phyloP scores from a whole-genome alignment of 2,113 vertebrate species.

The Calyptommatus sinebrachiatus region DNA sequence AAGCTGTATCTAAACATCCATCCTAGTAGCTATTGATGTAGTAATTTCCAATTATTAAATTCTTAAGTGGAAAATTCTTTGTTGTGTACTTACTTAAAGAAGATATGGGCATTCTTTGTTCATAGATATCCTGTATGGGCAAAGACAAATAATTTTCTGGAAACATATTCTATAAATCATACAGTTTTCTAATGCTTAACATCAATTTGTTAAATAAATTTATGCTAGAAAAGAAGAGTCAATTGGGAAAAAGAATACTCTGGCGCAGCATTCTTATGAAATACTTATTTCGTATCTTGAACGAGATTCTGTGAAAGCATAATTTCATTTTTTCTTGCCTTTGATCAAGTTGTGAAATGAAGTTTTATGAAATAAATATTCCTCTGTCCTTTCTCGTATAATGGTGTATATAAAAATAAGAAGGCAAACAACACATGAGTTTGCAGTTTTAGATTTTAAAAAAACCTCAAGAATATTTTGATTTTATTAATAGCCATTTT shows the following conservation, averaged over 20 bases:
- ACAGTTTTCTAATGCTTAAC: constrained; percentile 13
- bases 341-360: constrained; percentile 26
- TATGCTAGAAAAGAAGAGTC: constrained; percentile 20
- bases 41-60: neutral
- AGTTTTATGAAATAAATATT: constrained; percentile 33
- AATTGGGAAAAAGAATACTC: constrained; percentile 7
- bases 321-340: constrained; percentile 22
- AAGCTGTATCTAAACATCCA: too few species aligned
- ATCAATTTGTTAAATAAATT: constrained; percentile 32
- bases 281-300: constrained; percentile 35
- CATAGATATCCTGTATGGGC: too few species aligned
- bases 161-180: neutral
- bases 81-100: constrained; percentile 28
- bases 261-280: constrained; percentile 17
- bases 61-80: neutral
- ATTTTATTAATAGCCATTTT: constrained; percentile 27
- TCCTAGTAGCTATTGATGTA: constrained; percentile 4
- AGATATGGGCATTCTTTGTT: too few species aligned
- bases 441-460: constrained; percentile 29
- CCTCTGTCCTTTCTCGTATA: constrained; percentile 2
- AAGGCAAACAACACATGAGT: constrained; percentile 4
- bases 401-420: constrained; percentile 31
- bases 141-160: neutral
- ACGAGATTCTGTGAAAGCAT: constrained; percentile 31
- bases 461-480: constrained; percentile 3